Evolutionary conservation across 2,888 invertebrate genomes (phyloP), one percentile per base, ranked within the genome.

Genomic region (Drosophila anomalata): DNA sequence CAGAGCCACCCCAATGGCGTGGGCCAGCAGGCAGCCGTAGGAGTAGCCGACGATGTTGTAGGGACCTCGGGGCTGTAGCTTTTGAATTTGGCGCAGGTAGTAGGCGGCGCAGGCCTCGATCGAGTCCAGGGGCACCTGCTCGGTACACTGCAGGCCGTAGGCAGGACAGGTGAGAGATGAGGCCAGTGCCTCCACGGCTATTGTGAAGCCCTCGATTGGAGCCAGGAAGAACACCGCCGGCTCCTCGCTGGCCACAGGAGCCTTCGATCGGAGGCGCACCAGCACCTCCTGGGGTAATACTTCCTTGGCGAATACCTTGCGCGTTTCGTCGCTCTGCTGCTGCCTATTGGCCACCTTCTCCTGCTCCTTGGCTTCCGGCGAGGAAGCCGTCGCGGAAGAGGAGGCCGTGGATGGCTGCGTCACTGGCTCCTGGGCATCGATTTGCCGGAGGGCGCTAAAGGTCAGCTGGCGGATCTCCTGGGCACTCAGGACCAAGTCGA

Each of bases 11-110:
- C 97, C 97, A 95, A 99, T 98, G 93, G 99, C 99, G 91, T 98
- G 97, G 8, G 98, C 98, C 31, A 99, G 96, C 76, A 96, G 95
- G 31, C 97, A 97, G 70, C 99, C 99, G 92, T 97, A 99, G 0
- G 99, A 99, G 92, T 99, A 99, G 2, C 99, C 99, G 47, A 96
- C 94, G 77, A 99, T 92, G 56, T 95, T 94, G 93, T 97, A 98
- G 2, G 98, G 98, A 59, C 97, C 97, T 46, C 92, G 91, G 3
- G 95, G 94, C 92, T 97, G 97, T 29, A 96, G 92, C 58, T 93
- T 93, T 89, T 94, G 95, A 86, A 98, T 94, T 91, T 96, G 94
- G 90, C 92, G 89, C 31, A 96, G 92, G 92, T 97, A 96, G 92
- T 93, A 95, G 46, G 92, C 90, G 7, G 98, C 97, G 76, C 98